These are phyloP conservation scores for Tachyglossus aculeatus DNA, from an alignment of 2,797 vertebrate genomes.

Conservation along the genomic window DNA sequence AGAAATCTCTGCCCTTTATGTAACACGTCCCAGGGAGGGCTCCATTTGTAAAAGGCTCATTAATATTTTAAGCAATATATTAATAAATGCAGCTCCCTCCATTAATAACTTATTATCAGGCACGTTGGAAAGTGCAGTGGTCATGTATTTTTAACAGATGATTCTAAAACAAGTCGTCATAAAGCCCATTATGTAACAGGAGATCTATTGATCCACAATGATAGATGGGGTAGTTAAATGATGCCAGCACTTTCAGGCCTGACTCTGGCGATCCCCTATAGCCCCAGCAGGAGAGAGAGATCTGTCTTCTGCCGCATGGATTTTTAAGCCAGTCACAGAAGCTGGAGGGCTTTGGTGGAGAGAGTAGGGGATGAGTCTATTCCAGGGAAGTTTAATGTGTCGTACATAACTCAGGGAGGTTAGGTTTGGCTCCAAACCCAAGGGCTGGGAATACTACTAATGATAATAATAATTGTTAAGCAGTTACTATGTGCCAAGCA, in stretches of 20 bases:
- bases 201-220: conserved; percentile 26
- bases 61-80: conserved; percentile 23
- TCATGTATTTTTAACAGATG: conserved; percentile 38
- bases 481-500: no score
- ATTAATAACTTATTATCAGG: not conserved
- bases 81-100: not conserved
- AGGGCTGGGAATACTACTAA: no score
- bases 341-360: no score
- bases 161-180: conserved; percentile 15
- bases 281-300: not conserved
- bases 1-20: no score
- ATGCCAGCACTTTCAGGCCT: not conserved
- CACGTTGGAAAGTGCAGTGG: not conserved
- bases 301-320: no score
- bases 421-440: no score
- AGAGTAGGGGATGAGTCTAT: no score
- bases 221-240: not conserved
- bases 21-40: not conserved
- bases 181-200: conserved; percentile 33
- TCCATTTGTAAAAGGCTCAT: conserved; percentile 1
- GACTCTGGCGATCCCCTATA: not conserved
- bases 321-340: no score
- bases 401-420: no score
- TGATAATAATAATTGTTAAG: no score
- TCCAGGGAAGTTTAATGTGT: no score